These are phyloP conservation scores for Vipera latastei DNA, from an alignment of 2,797 vertebrate species.

Conservation along the genomic window DNA sequence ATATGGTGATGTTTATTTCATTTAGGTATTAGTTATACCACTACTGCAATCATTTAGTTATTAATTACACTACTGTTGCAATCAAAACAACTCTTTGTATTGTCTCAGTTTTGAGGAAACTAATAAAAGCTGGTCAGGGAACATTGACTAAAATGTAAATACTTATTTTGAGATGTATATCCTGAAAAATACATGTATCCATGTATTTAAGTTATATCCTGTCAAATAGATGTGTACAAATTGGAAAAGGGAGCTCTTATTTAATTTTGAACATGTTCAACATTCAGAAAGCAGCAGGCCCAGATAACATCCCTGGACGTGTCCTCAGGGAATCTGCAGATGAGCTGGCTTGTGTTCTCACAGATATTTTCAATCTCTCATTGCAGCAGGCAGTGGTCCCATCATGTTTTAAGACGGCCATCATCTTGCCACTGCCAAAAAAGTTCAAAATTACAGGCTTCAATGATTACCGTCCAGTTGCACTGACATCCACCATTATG, in stretches of 20 bases:
- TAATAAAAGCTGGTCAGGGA: neutral
- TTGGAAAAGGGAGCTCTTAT: neutral
- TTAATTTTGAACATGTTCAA: neutral
- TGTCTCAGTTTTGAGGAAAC: neutral
- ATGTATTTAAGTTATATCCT: neutral
- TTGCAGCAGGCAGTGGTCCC: too few species aligned
- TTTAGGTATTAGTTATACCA: neutral
- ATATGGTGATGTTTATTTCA: neutral
- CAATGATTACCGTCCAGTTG: too few species aligned
- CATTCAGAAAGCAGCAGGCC: too few species aligned
- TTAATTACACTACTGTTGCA: neutral
- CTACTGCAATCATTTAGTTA: neutral
- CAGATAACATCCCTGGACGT: too few species aligned
- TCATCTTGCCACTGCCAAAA: too few species aligned
- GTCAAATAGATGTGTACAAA: neutral
- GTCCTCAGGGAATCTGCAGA: too few species aligned
- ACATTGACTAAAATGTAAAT: neutral
- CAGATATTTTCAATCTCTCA: too few species aligned
- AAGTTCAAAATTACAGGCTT: too few species aligned
- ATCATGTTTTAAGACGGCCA: too few species aligned
- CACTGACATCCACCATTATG: too few species aligned
- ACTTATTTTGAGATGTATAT: neutral
- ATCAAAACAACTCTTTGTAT: neutral
- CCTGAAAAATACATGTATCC: neutral
- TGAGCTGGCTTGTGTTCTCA: too few species aligned